phyloP scores from a whole-genome alignment of 1,140 invertebrate genomes.

The Caerostris darwini region DNA sequence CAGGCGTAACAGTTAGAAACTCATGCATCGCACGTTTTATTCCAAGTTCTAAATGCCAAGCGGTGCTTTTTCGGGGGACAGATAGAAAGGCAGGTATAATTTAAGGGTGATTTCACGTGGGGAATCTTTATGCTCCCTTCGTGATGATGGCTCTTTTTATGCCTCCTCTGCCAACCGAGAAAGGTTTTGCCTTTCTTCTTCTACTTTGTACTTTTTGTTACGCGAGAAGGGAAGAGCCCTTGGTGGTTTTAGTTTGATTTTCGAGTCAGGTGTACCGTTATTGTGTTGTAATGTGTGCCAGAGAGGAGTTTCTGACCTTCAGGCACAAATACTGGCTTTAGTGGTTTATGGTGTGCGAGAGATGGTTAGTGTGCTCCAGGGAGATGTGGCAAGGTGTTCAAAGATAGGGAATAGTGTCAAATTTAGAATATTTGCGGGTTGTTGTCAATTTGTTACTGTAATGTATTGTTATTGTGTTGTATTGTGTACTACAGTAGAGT shows the following conservation, averaged over 20 bases:
- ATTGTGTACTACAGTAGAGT: too few relatives aligned
- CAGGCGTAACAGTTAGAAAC: background rate
- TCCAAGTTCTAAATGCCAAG: background rate
- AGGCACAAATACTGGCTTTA: too few relatives aligned
- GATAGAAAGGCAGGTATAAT: background rate
- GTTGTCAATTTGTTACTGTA: too few relatives aligned
- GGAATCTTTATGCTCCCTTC: background rate
- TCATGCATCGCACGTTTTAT: constrained; percentile 17
- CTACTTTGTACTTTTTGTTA: background rate
- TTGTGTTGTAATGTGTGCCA: too few relatives aligned
- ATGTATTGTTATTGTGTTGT: too few relatives aligned
- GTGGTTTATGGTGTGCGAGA: too few relatives aligned
- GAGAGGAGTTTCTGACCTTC: too few relatives aligned
- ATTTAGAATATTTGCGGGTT: too few relatives aligned
- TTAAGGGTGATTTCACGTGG: background rate
- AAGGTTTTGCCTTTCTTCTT: background rate
- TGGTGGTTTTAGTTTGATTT: background rate
- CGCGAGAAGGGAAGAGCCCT: background rate
- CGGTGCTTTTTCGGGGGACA: background rate
- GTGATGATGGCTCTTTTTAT: constrained; percentile 16
- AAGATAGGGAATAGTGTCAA: too few relatives aligned
- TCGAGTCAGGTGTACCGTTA: too few relatives aligned
- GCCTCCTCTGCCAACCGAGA: background rate
- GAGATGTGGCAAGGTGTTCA: too few relatives aligned
- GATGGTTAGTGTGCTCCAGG: too few relatives aligned